phyloP scores from a whole-genome alignment of 2,888 invertebrate species.

The Sialis lutaria region DNA sequence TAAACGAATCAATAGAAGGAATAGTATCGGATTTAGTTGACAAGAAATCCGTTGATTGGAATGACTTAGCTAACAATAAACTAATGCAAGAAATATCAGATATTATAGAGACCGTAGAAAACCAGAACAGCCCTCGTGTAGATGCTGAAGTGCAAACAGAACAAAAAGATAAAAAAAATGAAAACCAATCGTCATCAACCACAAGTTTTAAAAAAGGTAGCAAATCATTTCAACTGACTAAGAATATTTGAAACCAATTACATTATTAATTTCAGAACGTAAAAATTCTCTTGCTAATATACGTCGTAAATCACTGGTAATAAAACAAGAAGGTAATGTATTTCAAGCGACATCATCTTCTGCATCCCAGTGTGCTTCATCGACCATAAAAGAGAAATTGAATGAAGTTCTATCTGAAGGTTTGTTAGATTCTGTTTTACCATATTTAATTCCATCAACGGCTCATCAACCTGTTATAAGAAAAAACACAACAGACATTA shows the following conservation, averaged over 20 bases:
- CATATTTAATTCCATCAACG: conserved; percentile 45
- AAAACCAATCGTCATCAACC: background rate
- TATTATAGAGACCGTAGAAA: background rate
- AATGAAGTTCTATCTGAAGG: conserved; percentile 60
- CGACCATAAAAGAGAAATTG: conserved; percentile 17
- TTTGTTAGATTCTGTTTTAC: conserved; percentile 63
- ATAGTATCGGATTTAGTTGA: conserved; percentile 6
- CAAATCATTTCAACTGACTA: background rate
- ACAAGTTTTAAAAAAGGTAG: background rate
- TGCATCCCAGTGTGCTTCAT: background rate
- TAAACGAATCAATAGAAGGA: conserved; percentile 13
- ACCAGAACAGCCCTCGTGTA: background rate
- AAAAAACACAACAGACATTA: conserved; percentile 23
- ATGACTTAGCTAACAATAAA: conserved; percentile 21
- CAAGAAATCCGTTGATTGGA: conserved; percentile 29
- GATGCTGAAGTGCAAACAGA: conserved; percentile 1
- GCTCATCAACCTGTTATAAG: conserved; percentile 37
- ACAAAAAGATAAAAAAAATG: background rate
- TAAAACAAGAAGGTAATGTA: background rate
- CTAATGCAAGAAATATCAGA: conserved; percentile 10
- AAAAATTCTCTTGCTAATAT: too few relatives aligned
- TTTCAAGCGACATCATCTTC: background rate
- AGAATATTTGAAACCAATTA: too few relatives aligned
- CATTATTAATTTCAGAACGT: too few relatives aligned
- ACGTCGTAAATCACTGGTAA: background rate